These are phyloP conservation scores for Tetramorium alpestre DNA, from an alignment of 1,140 invertebrate genomes.

Conservation along the genomic window DNA sequence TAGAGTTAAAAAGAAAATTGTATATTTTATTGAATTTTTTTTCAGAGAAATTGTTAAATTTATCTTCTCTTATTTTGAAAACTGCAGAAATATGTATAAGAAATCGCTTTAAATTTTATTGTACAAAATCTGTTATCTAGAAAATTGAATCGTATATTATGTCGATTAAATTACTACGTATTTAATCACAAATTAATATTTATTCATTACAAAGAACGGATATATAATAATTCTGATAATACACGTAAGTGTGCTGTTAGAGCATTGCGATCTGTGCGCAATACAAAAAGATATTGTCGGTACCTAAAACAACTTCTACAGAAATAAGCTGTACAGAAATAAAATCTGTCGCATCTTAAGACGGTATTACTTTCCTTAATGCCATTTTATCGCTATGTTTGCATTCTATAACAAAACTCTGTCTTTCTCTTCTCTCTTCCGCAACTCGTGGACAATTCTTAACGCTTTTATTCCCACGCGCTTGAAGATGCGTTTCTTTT, in stretches of 20 bases:
- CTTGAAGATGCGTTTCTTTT: conserved; percentile 5
- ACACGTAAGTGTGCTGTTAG: background rate
- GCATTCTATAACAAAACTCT: conserved; percentile 1
- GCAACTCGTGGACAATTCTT: conserved; percentile 29
- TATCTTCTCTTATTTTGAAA: background rate
- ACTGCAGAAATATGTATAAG: background rate
- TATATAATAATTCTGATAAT: background rate
- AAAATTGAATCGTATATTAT: background rate
- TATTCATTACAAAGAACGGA: background rate
- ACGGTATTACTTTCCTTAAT: conserved; percentile 19
- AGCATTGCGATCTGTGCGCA: background rate
- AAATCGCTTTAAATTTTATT: background rate
- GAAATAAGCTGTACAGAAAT: conserved; percentile 4
- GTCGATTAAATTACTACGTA: background rate
- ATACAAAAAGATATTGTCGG: background rate
- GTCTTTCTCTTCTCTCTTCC: background rate
- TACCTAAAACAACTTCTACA: background rate
- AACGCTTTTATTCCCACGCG: conserved; percentile 24
- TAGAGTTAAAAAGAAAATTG: background rate
- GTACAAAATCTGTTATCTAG: background rate
- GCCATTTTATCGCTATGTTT: conserved; percentile 12
- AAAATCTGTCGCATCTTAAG: background rate
- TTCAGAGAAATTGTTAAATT: background rate
- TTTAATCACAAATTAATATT: background rate
- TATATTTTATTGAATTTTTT: background rate